A percentile compares a stretch with the other conserved stretches of the same genome.
These are phyloP conservation scores for Galerucella calmariensis DNA, from an alignment of 2,888 invertebrate genomes.

Conservation along the genomic window DNA sequence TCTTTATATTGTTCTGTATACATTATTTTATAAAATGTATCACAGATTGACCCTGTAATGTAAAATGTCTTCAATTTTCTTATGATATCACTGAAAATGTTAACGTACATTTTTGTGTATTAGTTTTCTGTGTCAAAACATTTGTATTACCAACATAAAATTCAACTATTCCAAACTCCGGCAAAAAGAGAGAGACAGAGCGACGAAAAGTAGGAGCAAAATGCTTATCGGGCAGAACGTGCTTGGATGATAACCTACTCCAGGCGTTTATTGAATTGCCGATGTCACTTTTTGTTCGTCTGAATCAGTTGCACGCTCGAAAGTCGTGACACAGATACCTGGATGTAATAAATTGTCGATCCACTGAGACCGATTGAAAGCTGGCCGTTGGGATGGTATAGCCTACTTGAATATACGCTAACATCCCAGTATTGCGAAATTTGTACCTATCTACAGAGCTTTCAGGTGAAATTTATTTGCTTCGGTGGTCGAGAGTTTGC, in stretches of 20 bases:
- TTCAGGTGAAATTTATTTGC: constrained; percentile 29
- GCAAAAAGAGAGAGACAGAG: not conserved
- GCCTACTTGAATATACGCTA: constrained; percentile 51
- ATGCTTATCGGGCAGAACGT: constrained; percentile 53
- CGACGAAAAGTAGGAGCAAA: constrained; percentile 19
- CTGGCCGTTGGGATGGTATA: constrained; percentile 48
- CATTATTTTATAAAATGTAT: too few species aligned
- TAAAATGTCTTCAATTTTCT: not conserved
- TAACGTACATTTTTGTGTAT: not conserved
- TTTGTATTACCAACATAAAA: constrained; percentile 17
- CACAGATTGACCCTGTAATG: not conserved
- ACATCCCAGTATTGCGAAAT: constrained; percentile 34
- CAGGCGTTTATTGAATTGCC: constrained; percentile 56
- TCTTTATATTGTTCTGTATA: too few species aligned
- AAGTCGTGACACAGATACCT: constrained; percentile 48
- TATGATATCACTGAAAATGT: not conserved
- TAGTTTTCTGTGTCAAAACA: not conserved
- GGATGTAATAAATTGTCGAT: constrained; percentile 47
- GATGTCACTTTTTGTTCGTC: constrained; percentile 55
- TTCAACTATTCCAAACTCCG: constrained; percentile 9
- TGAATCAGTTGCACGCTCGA: constrained; percentile 45
- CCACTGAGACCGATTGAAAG: constrained; percentile 55
- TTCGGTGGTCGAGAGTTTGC: constrained; percentile 16
- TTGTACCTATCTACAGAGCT: constrained; percentile 33
- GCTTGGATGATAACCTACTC: constrained; percentile 47